phyloP scores from a whole-genome alignment of 92 coral and sea anemone species.

The Meandrina meandrites region DNA sequence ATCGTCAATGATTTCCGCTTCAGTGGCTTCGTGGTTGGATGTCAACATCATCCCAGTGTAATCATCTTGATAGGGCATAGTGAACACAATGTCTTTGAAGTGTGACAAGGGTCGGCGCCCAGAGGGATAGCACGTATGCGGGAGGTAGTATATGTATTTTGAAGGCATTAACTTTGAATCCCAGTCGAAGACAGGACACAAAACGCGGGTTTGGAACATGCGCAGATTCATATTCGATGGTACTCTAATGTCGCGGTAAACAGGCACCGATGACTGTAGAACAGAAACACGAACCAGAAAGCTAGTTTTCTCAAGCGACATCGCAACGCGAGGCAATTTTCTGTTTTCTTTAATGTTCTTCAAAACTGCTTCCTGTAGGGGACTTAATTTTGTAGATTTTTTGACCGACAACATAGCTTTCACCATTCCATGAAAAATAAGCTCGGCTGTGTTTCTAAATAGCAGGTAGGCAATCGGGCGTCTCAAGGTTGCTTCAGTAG shows the following conservation, averaged over 20 bases:
- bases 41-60: not conserved
- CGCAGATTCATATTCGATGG: conserved; percentile 29
- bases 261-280: conserved; percentile 21
- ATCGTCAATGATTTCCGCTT: conserved; percentile 10
- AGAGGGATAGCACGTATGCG: conserved; percentile 30
- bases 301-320: conserved; percentile 18
- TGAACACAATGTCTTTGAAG: conserved; percentile 25
- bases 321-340: conserved; percentile 5
- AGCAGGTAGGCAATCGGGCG: conserved; percentile 16
- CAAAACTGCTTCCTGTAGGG: conserved; percentile 24
- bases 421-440: not conserved
- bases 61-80: not conserved
- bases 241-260: conserved; percentile 25
- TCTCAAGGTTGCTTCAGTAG: conserved; percentile 17
- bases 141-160: conserved; percentile 16
- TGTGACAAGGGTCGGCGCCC: conserved; percentile 19
- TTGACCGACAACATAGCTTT: not conserved
- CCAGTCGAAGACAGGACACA: conserved; percentile 27
- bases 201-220: conserved; percentile 29
- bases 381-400: conserved; percentile 1
- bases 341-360: conserved; percentile 21
- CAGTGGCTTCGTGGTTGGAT: not conserved
- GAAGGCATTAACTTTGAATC: not conserved
- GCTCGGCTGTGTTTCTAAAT: not conserved
- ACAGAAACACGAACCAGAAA: conserved; percentile 27